These are phyloP conservation scores for Pseudocheirus occidentalis DNA, from an alignment of 2,797 vertebrate genomes.

Conservation along the genomic window DNA sequence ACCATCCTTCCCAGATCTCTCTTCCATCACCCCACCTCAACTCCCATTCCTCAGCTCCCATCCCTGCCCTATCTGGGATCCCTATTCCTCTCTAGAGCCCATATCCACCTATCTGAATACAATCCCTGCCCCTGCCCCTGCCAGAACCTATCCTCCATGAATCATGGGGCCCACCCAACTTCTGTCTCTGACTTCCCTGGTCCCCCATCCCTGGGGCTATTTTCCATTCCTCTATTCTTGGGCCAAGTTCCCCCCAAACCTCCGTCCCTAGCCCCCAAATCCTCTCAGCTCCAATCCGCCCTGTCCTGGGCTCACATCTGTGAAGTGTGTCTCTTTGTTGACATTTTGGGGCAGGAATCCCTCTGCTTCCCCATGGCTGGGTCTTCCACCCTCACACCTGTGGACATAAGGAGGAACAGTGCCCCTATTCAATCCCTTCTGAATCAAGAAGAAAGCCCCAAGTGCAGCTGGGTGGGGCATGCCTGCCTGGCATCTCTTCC, in stretches of 20 bases:
- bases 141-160: neutral
- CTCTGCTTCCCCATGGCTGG: slow-evolving; percentile 86
- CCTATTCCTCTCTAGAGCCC: neutral
- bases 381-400: slow-evolving; percentile 90
- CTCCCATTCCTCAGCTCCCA: neutral
- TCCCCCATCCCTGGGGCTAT: neutral
- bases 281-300: neutral
- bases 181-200: neutral
- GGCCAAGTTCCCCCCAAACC: neutral
- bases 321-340: slow-evolving; percentile 92
- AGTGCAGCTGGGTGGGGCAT: neutral
- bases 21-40: neutral
- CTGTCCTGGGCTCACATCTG: slow-evolving; percentile 88
- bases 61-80: no score
- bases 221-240: neutral
- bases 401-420: neutral
- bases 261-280: neutral
- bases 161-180: fast-evolving
- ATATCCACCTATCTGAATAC: neutral
- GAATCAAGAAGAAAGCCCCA: neutral
- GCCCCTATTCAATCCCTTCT: neutral
- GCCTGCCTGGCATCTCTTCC: neutral
- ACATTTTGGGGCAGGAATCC: slow-evolving; percentile 90
- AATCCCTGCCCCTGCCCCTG: neutral
- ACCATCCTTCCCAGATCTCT: neutral